Evolutionary conservation across 30 jellyfish, hydroid and myxozoan genomes (phyloP).

Genomic region (Mastigias papua): DNA sequence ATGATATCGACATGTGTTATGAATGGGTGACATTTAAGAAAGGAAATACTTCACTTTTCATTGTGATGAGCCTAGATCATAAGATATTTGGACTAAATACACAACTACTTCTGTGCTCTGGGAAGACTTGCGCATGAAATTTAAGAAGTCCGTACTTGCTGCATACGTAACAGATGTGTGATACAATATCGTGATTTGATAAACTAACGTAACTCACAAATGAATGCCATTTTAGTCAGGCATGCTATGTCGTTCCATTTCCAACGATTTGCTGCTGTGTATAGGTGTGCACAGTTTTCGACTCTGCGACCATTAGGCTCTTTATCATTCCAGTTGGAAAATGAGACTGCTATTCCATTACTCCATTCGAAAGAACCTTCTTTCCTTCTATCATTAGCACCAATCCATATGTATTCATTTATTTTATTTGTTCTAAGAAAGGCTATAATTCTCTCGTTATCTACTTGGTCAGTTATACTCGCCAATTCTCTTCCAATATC

Average conservation of each 20-base stretch:
- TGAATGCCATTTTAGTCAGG: not conserved
- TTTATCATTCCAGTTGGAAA: not conserved
- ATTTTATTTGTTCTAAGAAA: not conserved
- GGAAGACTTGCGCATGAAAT: too few relatives aligned
- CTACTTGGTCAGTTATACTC: slow-evolving; percentile 7
- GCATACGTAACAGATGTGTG: too few relatives aligned
- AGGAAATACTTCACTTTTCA: too few relatives aligned
- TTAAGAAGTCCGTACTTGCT: too few relatives aligned
- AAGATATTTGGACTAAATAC: too few relatives aligned
- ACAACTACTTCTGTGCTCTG: too few relatives aligned
- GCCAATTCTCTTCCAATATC: slow-evolving; percentile 21
- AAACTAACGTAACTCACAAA: not conserved
- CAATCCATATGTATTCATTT: slow-evolving; percentile 5
- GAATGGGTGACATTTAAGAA: too few relatives aligned
- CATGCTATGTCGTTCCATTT: slow-evolving; percentile 5
- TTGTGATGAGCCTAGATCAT: too few relatives aligned
- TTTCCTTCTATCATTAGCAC: not conserved
- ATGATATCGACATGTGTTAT: too few relatives aligned
- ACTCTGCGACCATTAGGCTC: not conserved
- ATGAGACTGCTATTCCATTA: not conserved
- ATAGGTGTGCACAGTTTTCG: slow-evolving; percentile 33
- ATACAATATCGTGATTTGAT: not conserved
- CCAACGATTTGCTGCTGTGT: not conserved
- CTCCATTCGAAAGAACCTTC: slow-evolving; percentile 15
- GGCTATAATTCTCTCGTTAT: not conserved